Evolutionary conservation across 1,140 invertebrate species (phyloP), one percentile per base, ranked within the genome.

Genomic region (Drosophila sproati): DNA sequence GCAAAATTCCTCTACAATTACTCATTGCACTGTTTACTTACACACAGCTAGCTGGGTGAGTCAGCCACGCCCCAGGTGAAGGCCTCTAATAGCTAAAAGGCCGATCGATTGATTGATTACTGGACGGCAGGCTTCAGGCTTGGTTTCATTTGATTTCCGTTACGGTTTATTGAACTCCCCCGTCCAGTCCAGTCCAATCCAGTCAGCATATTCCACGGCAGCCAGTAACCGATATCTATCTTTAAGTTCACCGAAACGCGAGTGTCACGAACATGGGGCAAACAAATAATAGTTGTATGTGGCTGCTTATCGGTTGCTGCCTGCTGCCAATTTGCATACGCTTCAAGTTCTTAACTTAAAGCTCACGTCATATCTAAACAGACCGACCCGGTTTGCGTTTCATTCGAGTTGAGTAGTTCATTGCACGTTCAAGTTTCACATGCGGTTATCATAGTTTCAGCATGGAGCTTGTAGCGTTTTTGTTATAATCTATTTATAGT

Each of bases 311-410:
- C 76, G 39, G 43, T 64, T 66, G 47, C 54, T 47, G 57, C 29
- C 29, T 54, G 52, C 47, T 67, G 64, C 28, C 68, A 73, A 86
- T 86, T 86, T 86, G 83, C 82, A 86, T 86, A 73, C 77, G 61
- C 63, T 68, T 88, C 64, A 55, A 71, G 76, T 71, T 68, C 63
- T 73, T 74, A 86, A 76, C 64, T 62, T 60, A 63, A 56, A 79
- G 57, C 37, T 75, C 41, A 41, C 63, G 60, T 82, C 71, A 67
- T 79, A 79, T 54, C 55, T 67, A 67, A 60, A 73, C n/a, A 67
- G 60, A 73, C 60, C 80, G 60, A 73, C 60, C 80, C 39, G 64
- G 64, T 75, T 75, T 70, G 31, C 54, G 66, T 61, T 66, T 62
- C 56, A 61, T 41, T 55, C 56, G 20, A 57, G 47, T 52, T 67